phyloP scores from a whole-genome alignment of 2,113 vertebrate genomes.

The Prionailurus viverrinus region DNA sequence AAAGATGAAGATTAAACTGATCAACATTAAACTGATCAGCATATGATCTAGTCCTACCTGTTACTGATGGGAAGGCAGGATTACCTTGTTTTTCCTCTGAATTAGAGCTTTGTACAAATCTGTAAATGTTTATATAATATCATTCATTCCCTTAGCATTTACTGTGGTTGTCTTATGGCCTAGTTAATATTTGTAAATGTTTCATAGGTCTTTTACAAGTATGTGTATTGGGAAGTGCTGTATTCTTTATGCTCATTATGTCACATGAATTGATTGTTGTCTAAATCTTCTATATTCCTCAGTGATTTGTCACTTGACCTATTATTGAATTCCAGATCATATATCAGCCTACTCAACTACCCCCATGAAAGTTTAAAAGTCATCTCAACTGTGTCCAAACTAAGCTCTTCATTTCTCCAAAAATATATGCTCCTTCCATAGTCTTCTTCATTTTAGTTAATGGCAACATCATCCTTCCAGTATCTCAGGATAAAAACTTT shows the following conservation, averaged over 20 bases:
- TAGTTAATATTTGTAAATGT: not conserved
- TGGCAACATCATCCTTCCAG: not conserved
- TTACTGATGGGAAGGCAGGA: not conserved
- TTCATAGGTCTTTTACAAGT: not conserved
- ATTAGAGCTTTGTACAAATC: not conserved
- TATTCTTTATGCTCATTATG: not conserved
- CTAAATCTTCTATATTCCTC: not conserved
- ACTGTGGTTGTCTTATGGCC: not conserved
- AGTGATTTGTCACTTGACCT: not conserved
- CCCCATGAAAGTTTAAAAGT: not conserved
- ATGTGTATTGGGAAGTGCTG: not conserved
- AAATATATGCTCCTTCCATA: not conserved
- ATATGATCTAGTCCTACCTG: not conserved
- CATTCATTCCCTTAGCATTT: not conserved
- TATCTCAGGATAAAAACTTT: not conserved
- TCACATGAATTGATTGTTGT: not conserved
- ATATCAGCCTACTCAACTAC: not conserved
- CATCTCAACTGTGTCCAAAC: not conserved
- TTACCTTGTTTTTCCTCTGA: not conserved
- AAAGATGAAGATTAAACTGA: not conserved
- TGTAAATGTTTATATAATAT: not conserved
- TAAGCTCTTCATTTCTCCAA: not conserved
- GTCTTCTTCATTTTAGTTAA: not conserved
- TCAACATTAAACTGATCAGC: not conserved
- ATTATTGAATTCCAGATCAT: not conserved